Evolutionary conservation across 2,888 invertebrate genomes (phyloP).

Genomic region (Cataglyphis rosenhaueri): DNA sequence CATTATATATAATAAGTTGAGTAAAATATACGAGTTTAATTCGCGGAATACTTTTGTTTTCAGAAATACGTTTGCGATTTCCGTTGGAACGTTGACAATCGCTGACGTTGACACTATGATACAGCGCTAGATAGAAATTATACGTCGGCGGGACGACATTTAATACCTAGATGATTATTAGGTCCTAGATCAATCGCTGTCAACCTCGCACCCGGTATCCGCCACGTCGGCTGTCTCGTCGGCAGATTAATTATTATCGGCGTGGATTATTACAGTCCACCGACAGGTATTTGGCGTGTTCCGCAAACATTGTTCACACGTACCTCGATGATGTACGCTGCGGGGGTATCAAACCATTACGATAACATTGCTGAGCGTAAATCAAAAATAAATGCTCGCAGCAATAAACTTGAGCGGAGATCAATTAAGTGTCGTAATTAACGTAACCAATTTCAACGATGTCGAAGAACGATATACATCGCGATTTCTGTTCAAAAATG

Average conservation of each 20-base stretch:
- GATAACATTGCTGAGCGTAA: conserved; percentile 34
- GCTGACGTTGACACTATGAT: conserved; percentile 14
- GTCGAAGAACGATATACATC: background rate
- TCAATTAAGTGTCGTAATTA: conserved; percentile 23
- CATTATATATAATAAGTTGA: background rate
- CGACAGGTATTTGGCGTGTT: conserved; percentile 65
- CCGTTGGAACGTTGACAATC: conserved; percentile 27
- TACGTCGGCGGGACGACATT: conserved; percentile 60
- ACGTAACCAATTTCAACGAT: background rate
- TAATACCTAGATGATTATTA: conserved; percentile 71
- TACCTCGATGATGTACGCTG: conserved; percentile 54
- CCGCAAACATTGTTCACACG: conserved; percentile 64
- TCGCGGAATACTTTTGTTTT: conserved; percentile 5
- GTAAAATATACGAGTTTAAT: background rate
- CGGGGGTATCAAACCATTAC: conserved; percentile 27
- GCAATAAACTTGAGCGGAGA: conserved; percentile 23
- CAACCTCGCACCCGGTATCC: conserved; percentile 54
- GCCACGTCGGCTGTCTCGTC: conserved; percentile 67
- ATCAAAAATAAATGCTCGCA: conserved; percentile 38
- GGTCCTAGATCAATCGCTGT: conserved; percentile 67
- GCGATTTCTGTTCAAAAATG: background rate
- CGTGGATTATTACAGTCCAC: conserved; percentile 71
- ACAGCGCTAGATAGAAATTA: conserved; percentile 38
- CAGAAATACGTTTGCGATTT: conserved; percentile 2
- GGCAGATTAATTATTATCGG: conserved; percentile 74